Evolutionary conservation across 2,113 vertebrate genomes (phyloP).

Genomic region (Tichodroma muraria): DNA sequence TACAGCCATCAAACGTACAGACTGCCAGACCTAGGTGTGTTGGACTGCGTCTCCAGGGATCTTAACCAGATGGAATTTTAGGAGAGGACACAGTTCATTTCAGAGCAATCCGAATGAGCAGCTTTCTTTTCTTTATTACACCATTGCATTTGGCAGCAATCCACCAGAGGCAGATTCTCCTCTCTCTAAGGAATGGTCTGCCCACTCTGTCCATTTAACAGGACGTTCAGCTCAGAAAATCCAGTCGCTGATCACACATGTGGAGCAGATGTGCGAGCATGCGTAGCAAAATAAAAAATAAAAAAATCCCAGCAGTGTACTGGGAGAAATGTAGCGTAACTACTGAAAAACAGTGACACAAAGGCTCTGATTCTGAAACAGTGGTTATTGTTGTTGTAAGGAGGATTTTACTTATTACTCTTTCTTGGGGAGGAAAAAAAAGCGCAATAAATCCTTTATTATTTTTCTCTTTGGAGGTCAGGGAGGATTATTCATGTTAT

Average conservation of each 20-base stretch:
- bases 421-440: slow-evolving; percentile 16
- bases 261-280: slow-evolving; percentile 80
- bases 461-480: slow-evolving; percentile 53
- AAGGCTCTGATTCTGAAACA: slow-evolving; percentile 62
- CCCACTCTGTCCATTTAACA: slow-evolving; percentile 80
- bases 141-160: slow-evolving; percentile 70
- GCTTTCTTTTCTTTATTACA: slow-evolving; percentile 77
- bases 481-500: slow-evolving; percentile 56
- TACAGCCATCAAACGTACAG: slow-evolving; percentile 56
- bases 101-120: slow-evolving; percentile 72
- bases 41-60: slow-evolving; percentile 65
- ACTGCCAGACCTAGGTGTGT: slow-evolving; percentile 74
- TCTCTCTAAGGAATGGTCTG: slow-evolving; percentile 75
- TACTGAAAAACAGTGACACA: slow-evolving; percentile 72
- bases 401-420: slow-evolving; percentile 61
- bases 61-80: slow-evolving; percentile 75
- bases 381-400: slow-evolving; percentile 66
- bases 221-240: slow-evolving; percentile 72
- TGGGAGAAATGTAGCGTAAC: slow-evolving; percentile 74
- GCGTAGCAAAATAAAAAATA: slow-evolving; percentile 71
- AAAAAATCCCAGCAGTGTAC: slow-evolving; percentile 72
- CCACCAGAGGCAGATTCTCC: slow-evolving; percentile 74
- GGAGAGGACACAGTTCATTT: slow-evolving; percentile 80
- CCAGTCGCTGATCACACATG: slow-evolving; percentile 74
- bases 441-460: slow-evolving; percentile 41